phyloP scores from a whole-genome alignment of 2,113 vertebrate species.

The Odontophorus gujanensis region DNA sequence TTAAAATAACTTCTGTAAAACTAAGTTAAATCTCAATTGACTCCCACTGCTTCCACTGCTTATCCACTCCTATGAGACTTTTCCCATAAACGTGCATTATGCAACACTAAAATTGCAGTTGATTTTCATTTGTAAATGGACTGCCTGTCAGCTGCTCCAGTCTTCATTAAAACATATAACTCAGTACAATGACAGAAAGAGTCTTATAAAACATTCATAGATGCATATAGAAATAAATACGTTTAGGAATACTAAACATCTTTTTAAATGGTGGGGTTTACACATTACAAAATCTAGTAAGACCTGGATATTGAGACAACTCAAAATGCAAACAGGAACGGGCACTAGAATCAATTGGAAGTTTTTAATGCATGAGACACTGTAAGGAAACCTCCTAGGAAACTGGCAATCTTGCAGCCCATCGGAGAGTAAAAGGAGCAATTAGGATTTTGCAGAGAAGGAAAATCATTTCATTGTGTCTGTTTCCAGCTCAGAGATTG shows the following conservation, averaged over 20 bases:
- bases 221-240: background rate
- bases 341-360: background rate
- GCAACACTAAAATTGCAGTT: conserved; percentile 21
- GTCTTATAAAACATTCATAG: background rate
- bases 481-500: conserved; percentile 12
- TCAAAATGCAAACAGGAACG: background rate
- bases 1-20: conserved; percentile 65
- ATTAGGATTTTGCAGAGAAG: conserved; percentile 18
- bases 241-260: background rate
- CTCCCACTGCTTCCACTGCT: conserved; percentile 54
- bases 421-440: conserved; percentile 3
- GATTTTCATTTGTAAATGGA: conserved; percentile 39
- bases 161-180: conserved; percentile 34
- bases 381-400: background rate
- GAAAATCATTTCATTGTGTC: conserved; percentile 26
- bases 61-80: conserved; percentile 14
- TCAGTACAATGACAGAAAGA: background rate
- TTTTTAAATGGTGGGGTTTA: background rate
- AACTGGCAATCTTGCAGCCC: background rate
- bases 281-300: background rate
- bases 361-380: background rate
- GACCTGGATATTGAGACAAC: background rate
- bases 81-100: conserved; percentile 22
- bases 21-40: conserved; percentile 10
- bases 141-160: conserved; percentile 30